Conservation (phyloP, 2,888 invertebrate species). For the Erebia ligea region DNA sequence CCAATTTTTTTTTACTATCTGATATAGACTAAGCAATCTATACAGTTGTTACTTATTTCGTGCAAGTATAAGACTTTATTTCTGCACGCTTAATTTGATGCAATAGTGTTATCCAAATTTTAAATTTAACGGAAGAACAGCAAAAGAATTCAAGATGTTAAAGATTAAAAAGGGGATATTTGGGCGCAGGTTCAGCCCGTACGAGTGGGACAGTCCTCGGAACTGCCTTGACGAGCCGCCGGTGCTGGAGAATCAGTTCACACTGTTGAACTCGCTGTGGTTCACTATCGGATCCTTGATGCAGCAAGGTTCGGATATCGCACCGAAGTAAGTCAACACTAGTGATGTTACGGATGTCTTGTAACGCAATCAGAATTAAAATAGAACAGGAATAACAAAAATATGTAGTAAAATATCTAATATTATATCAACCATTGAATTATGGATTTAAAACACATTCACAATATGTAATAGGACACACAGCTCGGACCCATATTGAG, state of each 20-base stretch:
- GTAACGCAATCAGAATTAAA: not conserved
- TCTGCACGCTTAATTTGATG: not conserved
- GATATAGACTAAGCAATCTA: not conserved
- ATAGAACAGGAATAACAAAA: not conserved
- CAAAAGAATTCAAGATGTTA: conserved; percentile 31
- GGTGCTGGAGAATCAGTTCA: conserved; percentile 95
- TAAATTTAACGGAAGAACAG: conserved; percentile 18
- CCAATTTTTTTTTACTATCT: not conserved
- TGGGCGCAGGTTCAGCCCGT: conserved; percentile 92
- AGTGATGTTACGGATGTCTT: conserved; percentile 26
- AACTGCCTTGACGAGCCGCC: conserved; percentile 93
- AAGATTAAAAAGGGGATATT: conserved; percentile 56
- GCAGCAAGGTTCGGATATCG: conserved; percentile 96
- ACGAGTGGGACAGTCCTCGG: conserved; percentile 96
- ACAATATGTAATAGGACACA: too few species aligned
- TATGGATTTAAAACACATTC: too few species aligned
- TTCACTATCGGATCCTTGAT: conserved; percentile 96
- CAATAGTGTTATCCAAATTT: conserved; percentile 8
- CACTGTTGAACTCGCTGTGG: conserved; percentile 96
- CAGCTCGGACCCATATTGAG: too few species aligned
- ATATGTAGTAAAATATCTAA: not conserved
- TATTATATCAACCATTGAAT: too few species aligned
- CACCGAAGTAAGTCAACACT: conserved; percentile 90
- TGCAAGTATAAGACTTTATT: not conserved
- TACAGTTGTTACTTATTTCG: not conserved